Base-by-base conservation (phyloP, 64 coral and sea anemone genomes). In the Anthopleura sola region DNA sequence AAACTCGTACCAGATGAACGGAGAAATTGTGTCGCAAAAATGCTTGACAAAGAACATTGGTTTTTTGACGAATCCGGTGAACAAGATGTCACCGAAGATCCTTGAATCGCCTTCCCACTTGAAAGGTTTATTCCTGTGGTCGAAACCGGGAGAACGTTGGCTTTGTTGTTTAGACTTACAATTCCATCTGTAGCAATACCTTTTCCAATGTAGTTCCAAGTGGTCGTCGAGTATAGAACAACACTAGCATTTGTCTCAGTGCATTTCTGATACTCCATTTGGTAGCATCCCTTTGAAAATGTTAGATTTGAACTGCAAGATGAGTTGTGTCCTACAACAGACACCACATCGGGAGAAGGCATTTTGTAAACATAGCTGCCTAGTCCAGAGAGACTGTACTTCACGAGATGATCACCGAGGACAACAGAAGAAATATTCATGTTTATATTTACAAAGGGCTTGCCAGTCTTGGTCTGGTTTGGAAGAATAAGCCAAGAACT, bases 21-120 rank as follows among this genome's bases (percentile, higher is more conserved):
- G 28, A 89, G 60, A 75, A 89, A 89, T 24, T 55, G 48, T 23
- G 80, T 37, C 53, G 62, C 87, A n/a, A 89, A 38, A 1, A 44
- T 89, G 11, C 69, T 81, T 11, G 87, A 69, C 20, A 50, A 50
- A 36, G 71, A 64, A 15, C 81, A 89, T 18, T 83, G 58, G 11
- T 54, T 18, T 4, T 55, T 13, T 40, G 21, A 55, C 11, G 85
- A 16, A 21, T 71, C 23, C 28, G 3, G 1, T 12, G 29, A 71
- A 11, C 66, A 71, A 31, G 66, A 15, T 32, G 13, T 71, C 31
- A 71, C 14, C 34, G 31, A 71, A 71, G 58, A 62, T 21, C 24
- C 36, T 48, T 20, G 19, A 31, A 14, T 81, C 14, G 21, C 37
- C 21, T 46, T 13, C 21, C 78, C 78, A n/a, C 20, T 48, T 81